Percentiles rank a stretch among this genome's conserved stretches.
phyloP scores from a whole-genome alignment of 2,888 invertebrate species.

The Odontomyia ornata region DNA sequence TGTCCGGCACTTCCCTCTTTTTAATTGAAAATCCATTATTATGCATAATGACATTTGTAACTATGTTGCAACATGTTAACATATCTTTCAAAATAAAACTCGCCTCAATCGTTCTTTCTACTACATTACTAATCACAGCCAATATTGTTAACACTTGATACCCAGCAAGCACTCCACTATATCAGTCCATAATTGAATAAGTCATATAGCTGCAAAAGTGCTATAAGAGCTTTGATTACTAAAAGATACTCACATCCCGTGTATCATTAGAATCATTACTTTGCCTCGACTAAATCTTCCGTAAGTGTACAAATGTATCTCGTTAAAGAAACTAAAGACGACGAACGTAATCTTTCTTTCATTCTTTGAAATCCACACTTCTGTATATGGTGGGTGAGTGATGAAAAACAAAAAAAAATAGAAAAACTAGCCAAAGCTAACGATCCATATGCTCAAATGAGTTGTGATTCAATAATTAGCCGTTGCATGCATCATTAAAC shows the following conservation, averaged over 20 bases:
- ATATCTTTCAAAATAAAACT: no score
- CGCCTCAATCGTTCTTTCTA: no score
- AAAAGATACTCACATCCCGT: not conserved
- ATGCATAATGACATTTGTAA: no score
- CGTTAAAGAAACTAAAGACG: no score
- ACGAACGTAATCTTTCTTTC: not conserved
- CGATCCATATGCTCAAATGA: slow-evolving; percentile 39
- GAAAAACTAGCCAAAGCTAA: not conserved
- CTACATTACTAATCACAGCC: no score
- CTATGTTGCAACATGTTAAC: no score
- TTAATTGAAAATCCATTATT: no score
- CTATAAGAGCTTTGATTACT: not conserved
- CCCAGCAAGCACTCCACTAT: not conserved
- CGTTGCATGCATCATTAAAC: slow-evolving; percentile 13
- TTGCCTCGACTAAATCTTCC: not conserved
- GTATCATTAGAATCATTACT: not conserved
- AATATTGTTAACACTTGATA: not conserved
- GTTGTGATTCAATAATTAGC: slow-evolving; percentile 40
- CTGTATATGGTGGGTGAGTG: not conserved
- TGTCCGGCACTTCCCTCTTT: no score
- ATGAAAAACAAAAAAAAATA: not conserved
- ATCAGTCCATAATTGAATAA: not conserved
- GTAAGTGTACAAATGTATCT: not conserved
- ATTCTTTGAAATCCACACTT: slow-evolving; percentile 2
- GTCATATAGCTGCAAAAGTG: not conserved